Evolutionary conservation across 2,888 invertebrate species (phyloP), one percentile per base, ranked within the genome.

Genomic region (Ceriagrion tenellum): DNA sequence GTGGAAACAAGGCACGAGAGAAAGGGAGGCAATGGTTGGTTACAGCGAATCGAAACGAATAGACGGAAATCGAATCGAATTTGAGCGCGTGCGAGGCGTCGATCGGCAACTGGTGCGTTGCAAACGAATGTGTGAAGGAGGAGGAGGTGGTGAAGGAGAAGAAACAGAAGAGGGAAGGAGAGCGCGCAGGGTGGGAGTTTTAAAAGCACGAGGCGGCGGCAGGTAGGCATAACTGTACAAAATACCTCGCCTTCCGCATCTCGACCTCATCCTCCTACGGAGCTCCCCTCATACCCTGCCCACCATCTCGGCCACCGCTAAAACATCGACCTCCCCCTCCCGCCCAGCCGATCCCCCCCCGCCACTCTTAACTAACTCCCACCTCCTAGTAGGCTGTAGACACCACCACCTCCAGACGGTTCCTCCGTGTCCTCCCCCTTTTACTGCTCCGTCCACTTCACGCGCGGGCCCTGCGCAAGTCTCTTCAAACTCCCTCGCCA

Each of bases 161-260:
- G 40, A 35, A 20, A 35, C 40, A 40, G 59, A 35, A 40, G 35
- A 4, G 59, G 10, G 12, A 30, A 56, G 35, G 56, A 18, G 63
- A 20, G 59, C 35, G 47, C 23, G 91, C 23, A 63, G 40, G 47
- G 47, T 47, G 55, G 89, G 35, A 69, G 69, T 26, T 81, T 81
- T 81, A 35, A 35, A 81, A 81, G 81, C 81, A 81, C 81, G 13
- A 81, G 69, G 69, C 59, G 69, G 69, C 69, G 69, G n/a, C 69
- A 20, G 59, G 59, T 20, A 69, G 81, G 81, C 81, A 81, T 81
- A 81, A 81, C 63, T 91, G 91, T 93, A 93, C 93, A 69, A 69
- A 69, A 93, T 93, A 20, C 69, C 93, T 89, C 47, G n/a, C 35
- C 89, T 89, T 47, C 89, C 89, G 89, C 89, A 47, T 89, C 93